phyloP scores from a whole-genome alignment of 2,113 vertebrate genomes.

The Python bivittatus region DNA sequence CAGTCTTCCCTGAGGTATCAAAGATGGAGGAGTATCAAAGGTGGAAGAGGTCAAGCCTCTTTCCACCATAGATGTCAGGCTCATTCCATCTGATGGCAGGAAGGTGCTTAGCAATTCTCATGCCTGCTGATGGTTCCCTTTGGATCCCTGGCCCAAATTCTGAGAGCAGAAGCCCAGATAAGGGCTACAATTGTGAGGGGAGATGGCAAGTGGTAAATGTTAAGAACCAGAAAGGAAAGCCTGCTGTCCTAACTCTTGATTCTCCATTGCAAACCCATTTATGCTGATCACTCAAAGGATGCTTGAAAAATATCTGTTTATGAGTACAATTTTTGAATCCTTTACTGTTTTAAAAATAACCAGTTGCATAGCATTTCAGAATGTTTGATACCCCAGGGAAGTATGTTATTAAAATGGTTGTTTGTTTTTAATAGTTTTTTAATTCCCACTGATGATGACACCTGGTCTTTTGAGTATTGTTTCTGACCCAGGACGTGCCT shows the following conservation, averaged over 20 bases:
- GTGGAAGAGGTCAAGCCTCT: neutral
- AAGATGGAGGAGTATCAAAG: neutral
- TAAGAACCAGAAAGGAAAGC: neutral
- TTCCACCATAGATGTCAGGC: neutral
- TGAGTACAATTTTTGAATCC: neutral
- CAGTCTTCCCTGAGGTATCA: neutral
- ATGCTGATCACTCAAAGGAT: neutral
- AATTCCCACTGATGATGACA: neutral
- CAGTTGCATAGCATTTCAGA: neutral
- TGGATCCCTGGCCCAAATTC: neutral
- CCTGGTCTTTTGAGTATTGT: neutral
- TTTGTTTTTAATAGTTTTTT: constrained; percentile 6
- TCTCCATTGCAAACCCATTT: neutral
- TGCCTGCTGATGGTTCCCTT: neutral
- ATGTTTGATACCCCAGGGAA: neutral
- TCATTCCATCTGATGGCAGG: neutral
- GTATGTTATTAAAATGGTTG: neutral
- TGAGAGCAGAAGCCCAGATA: neutral
- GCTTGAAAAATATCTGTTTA: neutral
- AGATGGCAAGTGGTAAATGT: neutral
- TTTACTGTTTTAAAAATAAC: neutral
- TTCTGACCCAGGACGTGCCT: constrained; percentile 27
- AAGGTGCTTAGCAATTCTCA: neutral
- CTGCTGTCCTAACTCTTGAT: neutral
- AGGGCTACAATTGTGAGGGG: neutral